phyloP scores from a whole-genome alignment of 2,113 vertebrate genomes.

The Melanerpes aurifrons region DNA sequence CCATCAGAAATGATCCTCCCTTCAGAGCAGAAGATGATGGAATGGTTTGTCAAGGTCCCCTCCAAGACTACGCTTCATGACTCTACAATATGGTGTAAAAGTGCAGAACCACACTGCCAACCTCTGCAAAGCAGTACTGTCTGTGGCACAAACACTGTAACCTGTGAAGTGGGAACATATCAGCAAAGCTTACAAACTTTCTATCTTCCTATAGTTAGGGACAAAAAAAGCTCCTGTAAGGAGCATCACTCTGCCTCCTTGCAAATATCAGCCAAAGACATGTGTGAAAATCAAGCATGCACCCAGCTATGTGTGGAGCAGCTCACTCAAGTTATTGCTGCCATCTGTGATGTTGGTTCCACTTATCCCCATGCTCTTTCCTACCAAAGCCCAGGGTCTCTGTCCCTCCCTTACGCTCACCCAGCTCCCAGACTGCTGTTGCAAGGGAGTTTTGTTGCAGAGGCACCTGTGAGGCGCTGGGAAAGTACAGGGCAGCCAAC shows the following conservation, averaged over 20 bases:
- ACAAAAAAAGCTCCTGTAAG: not conserved
- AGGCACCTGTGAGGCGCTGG: not conserved
- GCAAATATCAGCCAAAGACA: not conserved
- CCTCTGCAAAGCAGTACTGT: not conserved
- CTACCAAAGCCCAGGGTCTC: not conserved
- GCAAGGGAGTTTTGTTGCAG: not conserved
- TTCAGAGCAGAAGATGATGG: not conserved
- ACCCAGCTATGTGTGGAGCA: not conserved
- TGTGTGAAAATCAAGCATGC: not conserved
- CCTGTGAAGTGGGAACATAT: not conserved
- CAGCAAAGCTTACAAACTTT: not conserved
- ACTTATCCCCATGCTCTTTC: not conserved
- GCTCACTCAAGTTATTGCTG: not conserved
- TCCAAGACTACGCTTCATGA: not conserved
- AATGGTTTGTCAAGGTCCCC: not conserved
- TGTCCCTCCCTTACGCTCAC: not conserved
- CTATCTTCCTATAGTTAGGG: not conserved
- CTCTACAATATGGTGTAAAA: not conserved
- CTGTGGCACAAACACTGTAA: not conserved
- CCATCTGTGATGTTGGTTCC: not conserved
- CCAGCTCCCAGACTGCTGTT: not conserved
- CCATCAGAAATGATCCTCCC: not conserved
- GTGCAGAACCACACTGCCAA: not conserved
- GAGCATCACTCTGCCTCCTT: not conserved
- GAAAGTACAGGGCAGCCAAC: not conserved